These are phyloP conservation scores for Podargus strigoides DNA, from an alignment of 2,797 vertebrate species.

Conservation along the genomic window DNA sequence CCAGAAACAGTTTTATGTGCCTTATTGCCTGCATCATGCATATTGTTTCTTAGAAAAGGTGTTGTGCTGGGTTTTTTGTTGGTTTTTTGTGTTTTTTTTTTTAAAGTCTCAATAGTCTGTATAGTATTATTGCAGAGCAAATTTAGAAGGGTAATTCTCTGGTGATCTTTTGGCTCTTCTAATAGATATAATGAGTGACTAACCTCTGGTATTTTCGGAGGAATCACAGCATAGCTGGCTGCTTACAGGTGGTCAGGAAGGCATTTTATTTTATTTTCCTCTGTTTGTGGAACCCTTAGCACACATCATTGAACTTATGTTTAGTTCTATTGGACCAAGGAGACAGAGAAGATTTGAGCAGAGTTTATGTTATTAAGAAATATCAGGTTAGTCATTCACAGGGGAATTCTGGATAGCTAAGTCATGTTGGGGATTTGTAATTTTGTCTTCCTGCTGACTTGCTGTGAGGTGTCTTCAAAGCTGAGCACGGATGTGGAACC, in stretches of 20 bases:
- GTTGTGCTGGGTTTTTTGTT: neutral
- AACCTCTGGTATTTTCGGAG: neutral
- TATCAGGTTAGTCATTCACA: neutral
- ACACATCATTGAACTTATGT: neutral
- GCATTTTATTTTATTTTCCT: slow-evolving; percentile 16
- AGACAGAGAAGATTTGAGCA: neutral
- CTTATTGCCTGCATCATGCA: neutral
- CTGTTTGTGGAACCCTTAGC: neutral
- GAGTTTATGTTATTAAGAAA: slow-evolving; percentile 32
- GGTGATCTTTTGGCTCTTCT: neutral
- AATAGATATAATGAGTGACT: neutral
- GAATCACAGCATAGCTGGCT: neutral
- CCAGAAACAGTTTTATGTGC: slow-evolving; percentile 3
- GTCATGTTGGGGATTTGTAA: neutral
- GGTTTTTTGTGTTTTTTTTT: neutral
- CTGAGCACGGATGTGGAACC: neutral
- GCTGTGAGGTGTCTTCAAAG: neutral
- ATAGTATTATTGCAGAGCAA: neutral
- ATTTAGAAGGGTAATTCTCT: neutral
- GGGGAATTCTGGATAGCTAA: neutral
- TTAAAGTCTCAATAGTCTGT: neutral
- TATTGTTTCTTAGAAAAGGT: neutral
- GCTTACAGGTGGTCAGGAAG: slow-evolving; percentile 15
- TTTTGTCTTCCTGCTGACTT: neutral
- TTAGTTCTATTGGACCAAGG: slow-evolving; percentile 25